Conservation (phyloP, 23 tunicate species). For the Halocynthia roretzi region DNA sequence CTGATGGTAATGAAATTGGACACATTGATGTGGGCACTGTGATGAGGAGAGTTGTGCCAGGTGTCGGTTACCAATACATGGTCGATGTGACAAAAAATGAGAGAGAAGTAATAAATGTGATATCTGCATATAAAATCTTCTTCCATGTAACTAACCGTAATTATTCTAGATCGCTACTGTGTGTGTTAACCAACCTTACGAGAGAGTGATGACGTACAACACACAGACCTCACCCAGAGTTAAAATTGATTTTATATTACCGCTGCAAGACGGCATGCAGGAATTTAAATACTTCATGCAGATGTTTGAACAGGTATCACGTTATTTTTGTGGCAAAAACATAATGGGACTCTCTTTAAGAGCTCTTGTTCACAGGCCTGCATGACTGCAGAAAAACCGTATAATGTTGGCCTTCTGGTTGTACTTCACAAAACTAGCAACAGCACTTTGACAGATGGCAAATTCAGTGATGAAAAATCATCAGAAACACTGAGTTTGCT, state of each 20-base stretch:
- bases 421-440: conserved; percentile 39
- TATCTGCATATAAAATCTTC: not conserved
- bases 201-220: conserved; percentile 33
- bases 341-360: not conserved
- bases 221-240: conserved; percentile 52
- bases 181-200: conserved; percentile 73
- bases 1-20: conserved; percentile 1
- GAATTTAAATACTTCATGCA: conserved; percentile 87
- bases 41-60: conserved; percentile 72
- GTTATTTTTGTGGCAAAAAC: not conserved
- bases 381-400: conserved; percentile 70
- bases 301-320: conserved; percentile 88
- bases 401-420: conserved; percentile 57
- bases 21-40: conserved; percentile 20
- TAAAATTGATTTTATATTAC: conserved; percentile 60
- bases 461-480: conserved; percentile 30
- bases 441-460: not conserved
- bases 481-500: conserved; percentile 50
- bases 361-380: conserved; percentile 42
- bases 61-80: conserved; percentile 78
- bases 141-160: not conserved
- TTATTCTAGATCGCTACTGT: conserved; percentile 49
- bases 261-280: conserved; percentile 57
- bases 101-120: conserved; percentile 29
- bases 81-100: conserved; percentile 38